Evolutionary conservation across 2,797 vertebrate species (phyloP).

Genomic region (Semotilus atromaculatus): DNA sequence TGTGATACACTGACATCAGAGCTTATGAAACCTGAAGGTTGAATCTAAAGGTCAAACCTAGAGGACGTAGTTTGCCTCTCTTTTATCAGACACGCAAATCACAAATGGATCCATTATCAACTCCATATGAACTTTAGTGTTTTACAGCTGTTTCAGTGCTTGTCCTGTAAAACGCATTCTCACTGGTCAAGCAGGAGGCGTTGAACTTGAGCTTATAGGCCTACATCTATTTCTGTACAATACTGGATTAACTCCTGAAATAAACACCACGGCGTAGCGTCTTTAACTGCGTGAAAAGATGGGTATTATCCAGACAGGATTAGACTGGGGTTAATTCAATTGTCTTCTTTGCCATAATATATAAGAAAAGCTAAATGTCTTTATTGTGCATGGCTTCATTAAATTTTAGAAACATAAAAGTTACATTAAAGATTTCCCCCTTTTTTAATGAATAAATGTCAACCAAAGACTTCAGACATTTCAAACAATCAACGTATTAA

Average conservation of each 20-base stretch:
- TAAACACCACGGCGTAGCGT: constrained; percentile 62
- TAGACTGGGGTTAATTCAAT: constrained; percentile 64
- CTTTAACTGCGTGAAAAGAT: constrained; percentile 53
- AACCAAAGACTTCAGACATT: neutral
- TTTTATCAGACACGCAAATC: constrained; percentile 19
- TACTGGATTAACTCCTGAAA: constrained; percentile 70
- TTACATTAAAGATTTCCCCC: neutral
- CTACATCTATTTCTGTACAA: constrained; percentile 69
- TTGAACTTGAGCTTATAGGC: constrained; percentile 52
- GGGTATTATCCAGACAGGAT: constrained; percentile 57
- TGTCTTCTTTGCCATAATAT: constrained; percentile 42
- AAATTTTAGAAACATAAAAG: neutral
- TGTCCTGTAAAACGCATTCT: neutral
- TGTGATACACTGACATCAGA: neutral
- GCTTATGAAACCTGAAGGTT: constrained; percentile 13
- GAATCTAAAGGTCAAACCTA: constrained; percentile 29
- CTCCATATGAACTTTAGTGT: constrained; percentile 1
- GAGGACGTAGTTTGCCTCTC: neutral
- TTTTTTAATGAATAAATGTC: neutral
- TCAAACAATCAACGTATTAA: neutral
- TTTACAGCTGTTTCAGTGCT: neutral
- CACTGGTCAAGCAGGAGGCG: neutral
- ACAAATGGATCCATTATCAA: neutral
- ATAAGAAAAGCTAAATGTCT: neutral
- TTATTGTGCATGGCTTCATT: neutral